Percentiles rank a stretch among this genome's conserved stretches.
phyloP scores from a whole-genome alignment of 1,140 invertebrate species.

The Delia radicum region DNA sequence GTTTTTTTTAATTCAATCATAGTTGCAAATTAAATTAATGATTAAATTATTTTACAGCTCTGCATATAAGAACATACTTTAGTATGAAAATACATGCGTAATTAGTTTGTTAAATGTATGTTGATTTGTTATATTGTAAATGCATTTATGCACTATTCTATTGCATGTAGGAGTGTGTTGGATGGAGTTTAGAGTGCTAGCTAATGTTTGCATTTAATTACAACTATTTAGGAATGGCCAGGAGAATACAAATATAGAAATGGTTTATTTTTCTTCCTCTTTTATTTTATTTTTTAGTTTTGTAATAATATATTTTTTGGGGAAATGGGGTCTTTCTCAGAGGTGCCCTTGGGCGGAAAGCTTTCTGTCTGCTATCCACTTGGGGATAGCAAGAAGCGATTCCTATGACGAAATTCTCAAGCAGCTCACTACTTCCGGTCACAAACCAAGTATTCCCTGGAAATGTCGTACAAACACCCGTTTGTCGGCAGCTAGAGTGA shows the following conservation, averaged over 20 bases:
- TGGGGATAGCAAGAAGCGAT: too few species aligned
- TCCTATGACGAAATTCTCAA: too few species aligned
- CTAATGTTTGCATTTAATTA: constrained; percentile 5
- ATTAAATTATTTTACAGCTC: too few species aligned
- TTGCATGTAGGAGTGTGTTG: not conserved
- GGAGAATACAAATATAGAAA: not conserved
- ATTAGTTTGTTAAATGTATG: constrained; percentile 22
- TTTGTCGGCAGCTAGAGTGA: too few species aligned
- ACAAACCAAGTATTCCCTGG: too few species aligned
- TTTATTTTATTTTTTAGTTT: not conserved
- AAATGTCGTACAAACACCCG: too few species aligned
- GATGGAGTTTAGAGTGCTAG: not conserved
- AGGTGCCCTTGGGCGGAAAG: too few species aligned
- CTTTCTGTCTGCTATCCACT: too few species aligned
- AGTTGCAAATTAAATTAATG: too few species aligned
- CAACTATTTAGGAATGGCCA: not conserved
- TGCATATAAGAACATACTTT: too few species aligned
- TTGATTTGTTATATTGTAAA: constrained; percentile 24
- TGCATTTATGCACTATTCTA: not conserved
- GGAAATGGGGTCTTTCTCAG: not conserved
- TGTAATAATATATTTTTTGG: not conserved
- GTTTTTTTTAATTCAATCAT: too few species aligned
- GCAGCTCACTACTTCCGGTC: too few species aligned
- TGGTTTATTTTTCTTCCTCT: not conserved
- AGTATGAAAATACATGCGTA: constrained; percentile 9